phyloP scores from a whole-genome alignment of 2,113 vertebrate species.

The Otus sunia region DNA sequence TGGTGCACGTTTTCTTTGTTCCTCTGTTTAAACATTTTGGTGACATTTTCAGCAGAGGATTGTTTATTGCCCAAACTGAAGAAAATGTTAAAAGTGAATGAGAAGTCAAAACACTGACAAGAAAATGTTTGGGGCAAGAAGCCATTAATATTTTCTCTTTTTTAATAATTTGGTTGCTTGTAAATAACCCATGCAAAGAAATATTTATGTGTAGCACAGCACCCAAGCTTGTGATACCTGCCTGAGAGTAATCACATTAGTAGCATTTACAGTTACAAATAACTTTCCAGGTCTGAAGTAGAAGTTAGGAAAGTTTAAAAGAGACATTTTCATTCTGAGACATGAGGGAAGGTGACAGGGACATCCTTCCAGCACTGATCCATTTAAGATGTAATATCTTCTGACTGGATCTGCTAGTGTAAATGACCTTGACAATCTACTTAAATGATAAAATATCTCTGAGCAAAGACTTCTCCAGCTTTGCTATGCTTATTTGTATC shows the following conservation, averaged over 20 bases:
- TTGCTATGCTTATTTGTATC: neutral
- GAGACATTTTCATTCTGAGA: neutral
- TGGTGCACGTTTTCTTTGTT: neutral
- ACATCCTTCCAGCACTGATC: neutral
- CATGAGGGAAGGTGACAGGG: neutral
- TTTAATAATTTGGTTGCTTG: neutral
- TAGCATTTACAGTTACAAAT: neutral
- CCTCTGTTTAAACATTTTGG: neutral
- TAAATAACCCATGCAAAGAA: neutral
- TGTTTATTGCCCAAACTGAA: neutral
- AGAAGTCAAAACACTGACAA: neutral
- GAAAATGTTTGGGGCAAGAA: neutral
- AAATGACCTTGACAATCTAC: slow-evolving; percentile 31
- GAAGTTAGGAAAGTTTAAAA: neutral
- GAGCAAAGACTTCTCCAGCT: neutral
- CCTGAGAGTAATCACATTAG: neutral
- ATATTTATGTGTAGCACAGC: neutral
- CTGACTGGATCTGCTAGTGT: neutral
- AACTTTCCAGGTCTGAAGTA: neutral
- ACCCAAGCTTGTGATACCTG: neutral
- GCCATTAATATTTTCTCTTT: neutral
- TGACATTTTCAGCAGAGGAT: neutral
- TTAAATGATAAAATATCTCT: slow-evolving; percentile 5
- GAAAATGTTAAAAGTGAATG: neutral
- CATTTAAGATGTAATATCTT: neutral